These are phyloP conservation scores for Hormaphis cornu DNA, from an alignment of 1,140 invertebrate species.

Conservation along the genomic window DNA sequence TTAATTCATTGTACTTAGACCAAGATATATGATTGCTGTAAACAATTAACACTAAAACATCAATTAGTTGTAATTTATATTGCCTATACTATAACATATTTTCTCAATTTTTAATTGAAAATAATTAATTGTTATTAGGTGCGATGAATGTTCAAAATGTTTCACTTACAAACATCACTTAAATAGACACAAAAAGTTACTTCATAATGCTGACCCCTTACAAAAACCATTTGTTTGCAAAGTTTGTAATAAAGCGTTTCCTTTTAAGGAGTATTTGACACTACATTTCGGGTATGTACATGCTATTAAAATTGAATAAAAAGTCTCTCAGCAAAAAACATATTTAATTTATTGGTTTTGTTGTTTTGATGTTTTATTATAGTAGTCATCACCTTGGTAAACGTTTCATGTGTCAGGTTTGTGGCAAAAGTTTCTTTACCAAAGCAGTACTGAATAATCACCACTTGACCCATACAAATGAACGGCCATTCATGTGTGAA, in stretches of 20 bases:
- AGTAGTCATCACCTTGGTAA: slow-evolving; percentile 41
- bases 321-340: background rate
- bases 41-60: too few relatives aligned
- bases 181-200: slow-evolving; percentile 10
- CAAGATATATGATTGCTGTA: too few relatives aligned
- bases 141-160: slow-evolving; percentile 3
- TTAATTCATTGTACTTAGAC: too few relatives aligned
- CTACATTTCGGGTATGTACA: slow-evolving; percentile 46
- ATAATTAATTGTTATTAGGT: background rate
- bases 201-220: slow-evolving; percentile 50
- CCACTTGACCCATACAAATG: slow-evolving; percentile 52
- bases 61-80: too few relatives aligned
- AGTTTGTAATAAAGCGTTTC: slow-evolving; percentile 63
- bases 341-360: background rate
- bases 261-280: slow-evolving; percentile 55
- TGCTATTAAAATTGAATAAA: background rate
- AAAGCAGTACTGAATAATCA: slow-evolving; percentile 46
- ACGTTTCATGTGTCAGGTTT: slow-evolving; percentile 44
- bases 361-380: background rate
- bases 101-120: background rate
- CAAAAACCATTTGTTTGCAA: slow-evolving; percentile 68
- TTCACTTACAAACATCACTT: slow-evolving; percentile 21
- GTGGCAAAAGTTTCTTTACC: slow-evolving; percentile 45
- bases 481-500: slow-evolving; percentile 57
- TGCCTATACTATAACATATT: background rate